Conservation (phyloP, 1,140 invertebrate species). For the Lepidurus arcticus region DNA sequence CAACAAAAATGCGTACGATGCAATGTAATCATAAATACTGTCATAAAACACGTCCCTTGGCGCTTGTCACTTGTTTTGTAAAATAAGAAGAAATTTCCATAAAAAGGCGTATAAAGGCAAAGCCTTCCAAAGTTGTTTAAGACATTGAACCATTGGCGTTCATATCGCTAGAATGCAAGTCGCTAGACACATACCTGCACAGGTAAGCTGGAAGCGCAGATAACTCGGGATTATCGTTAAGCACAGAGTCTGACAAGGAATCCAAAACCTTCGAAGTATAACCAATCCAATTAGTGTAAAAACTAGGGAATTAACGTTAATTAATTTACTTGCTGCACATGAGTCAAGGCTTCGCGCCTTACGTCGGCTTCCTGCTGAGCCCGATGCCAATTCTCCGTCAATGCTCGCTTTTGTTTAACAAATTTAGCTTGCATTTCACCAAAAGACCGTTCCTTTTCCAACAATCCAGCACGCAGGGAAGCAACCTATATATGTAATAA, state of each 20-base stretch:
- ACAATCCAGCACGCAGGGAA: not conserved
- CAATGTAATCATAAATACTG: constrained; percentile 22
- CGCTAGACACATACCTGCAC: constrained; percentile 3
- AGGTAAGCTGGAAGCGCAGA: constrained; percentile 4
- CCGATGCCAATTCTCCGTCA: not conserved
- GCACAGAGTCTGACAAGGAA: not conserved
- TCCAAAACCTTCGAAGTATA: not conserved
- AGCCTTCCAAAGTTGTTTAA: not conserved
- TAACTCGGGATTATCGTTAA: not conserved
- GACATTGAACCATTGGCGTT: constrained; percentile 2
- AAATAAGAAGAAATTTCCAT: constrained; percentile 12
- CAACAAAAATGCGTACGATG: not conserved
- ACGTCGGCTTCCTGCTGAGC: not conserved
- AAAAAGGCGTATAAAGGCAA: constrained; percentile 14
- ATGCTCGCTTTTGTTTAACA: not conserved
- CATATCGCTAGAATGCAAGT: not conserved
- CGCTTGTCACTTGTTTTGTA: not conserved
- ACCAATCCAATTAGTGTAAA: no score
- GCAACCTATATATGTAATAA: not conserved
- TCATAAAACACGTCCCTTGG: constrained; percentile 6
- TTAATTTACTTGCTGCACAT: not conserved
- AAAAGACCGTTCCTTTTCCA: not conserved
- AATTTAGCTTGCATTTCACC: not conserved
- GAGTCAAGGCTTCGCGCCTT: not conserved
- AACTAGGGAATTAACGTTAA: no score